These are phyloP conservation scores for Microdon myrmicae DNA, from an alignment of 2,888 invertebrate species.

Conservation along the genomic window DNA sequence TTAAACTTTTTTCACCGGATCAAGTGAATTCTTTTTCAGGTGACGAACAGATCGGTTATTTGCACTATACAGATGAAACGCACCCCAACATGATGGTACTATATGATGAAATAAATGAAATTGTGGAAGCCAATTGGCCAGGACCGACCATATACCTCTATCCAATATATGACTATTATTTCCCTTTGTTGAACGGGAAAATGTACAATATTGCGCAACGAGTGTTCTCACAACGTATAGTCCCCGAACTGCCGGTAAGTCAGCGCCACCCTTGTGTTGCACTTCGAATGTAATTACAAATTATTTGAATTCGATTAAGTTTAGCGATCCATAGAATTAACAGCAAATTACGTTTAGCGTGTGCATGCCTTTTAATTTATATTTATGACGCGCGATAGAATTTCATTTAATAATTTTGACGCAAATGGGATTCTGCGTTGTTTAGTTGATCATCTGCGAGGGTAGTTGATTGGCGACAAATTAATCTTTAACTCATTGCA, in stretches of 20 bases:
- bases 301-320: constrained; percentile 65
- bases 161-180: constrained; percentile 66
- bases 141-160: constrained; percentile 64
- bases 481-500: constrained; percentile 57
- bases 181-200: constrained; percentile 60
- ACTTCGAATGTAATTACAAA: constrained; percentile 60
- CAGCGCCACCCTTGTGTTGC: neutral
- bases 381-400: constrained; percentile 18
- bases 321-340: constrained; percentile 66
- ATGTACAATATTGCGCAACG: constrained; percentile 62
- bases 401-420: constrained; percentile 39
- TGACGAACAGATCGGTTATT: constrained; percentile 57
- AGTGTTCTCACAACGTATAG: constrained; percentile 60
- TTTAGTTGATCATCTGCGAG: constrained; percentile 10
- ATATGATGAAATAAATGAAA: constrained; percentile 60
- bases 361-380: constrained; percentile 39
- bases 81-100: constrained; percentile 62
- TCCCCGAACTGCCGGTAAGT: constrained; percentile 63
- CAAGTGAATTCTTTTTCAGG: constrained; percentile 56
- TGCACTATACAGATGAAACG: constrained; percentile 61
- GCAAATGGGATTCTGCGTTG: constrained; percentile 27
- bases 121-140: constrained; percentile 62
- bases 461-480: constrained; percentile 2
- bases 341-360: constrained; percentile 64
- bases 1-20: constrained; percentile 1